Percentiles rank a stretch among this genome's conserved stretches.
Conservation (phyloP, 2,797 vertebrate species). For the Acridotheres tristis region DNA sequence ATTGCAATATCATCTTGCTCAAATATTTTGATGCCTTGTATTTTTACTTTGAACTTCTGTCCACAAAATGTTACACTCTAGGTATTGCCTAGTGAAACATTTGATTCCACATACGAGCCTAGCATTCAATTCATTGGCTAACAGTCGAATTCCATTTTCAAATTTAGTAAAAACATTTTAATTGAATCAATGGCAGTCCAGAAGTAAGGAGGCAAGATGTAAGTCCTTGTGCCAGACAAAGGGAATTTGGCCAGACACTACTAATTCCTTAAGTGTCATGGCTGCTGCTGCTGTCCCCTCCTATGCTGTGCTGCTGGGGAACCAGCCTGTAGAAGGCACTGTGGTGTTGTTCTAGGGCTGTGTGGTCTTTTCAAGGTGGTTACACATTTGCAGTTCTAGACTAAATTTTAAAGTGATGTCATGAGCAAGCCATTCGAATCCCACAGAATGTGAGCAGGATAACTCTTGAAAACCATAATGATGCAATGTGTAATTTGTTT, state of each 20-base stretch:
- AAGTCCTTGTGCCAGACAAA: neutral
- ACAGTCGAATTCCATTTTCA: neutral
- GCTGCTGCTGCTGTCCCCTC: neutral
- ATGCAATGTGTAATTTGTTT: neutral
- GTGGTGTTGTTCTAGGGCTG: neutral
- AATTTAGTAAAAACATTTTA: neutral
- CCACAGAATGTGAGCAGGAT: neutral
- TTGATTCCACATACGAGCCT: neutral
- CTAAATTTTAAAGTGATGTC: neutral
- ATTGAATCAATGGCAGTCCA: neutral
- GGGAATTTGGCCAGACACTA: neutral
- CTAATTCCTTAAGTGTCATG: neutral
- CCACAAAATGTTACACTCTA: neutral
- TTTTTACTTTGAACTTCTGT: neutral
- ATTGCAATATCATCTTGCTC: neutral
- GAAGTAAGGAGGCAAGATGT: neutral
- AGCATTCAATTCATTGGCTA: neutral
- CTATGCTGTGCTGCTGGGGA: neutral
- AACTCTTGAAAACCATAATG: neutral
- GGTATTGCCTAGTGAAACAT: neutral
- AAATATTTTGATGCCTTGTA: neutral
- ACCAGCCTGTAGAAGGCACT: constrained; percentile 26
- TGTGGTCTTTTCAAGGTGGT: neutral
- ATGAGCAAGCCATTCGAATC: neutral
- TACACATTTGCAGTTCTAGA: neutral